Percentiles rank a stretch among this genome's conserved stretches.
phyloP scores from a whole-genome alignment of 2,113 vertebrate species.

The Stigmatopora nigra region DNA sequence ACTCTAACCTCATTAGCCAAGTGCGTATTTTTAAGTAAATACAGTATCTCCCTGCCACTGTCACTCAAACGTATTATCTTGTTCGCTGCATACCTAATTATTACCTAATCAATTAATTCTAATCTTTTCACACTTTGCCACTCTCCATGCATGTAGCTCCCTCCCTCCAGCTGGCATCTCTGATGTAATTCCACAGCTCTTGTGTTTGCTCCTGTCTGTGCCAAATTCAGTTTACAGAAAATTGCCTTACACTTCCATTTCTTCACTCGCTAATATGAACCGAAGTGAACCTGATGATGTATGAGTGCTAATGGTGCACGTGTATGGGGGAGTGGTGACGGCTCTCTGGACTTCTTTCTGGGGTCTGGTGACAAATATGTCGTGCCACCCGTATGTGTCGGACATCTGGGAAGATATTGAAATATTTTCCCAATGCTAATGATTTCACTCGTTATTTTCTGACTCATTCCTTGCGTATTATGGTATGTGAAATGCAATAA shows the following conservation, averaged over 20 bases:
- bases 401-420: slow-evolving; percentile 6
- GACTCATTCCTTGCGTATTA: slow-evolving; percentile 24
- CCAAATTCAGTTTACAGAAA: slow-evolving; percentile 30
- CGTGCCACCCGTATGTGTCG: not conserved
- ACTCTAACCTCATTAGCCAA: not conserved
- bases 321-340: not conserved
- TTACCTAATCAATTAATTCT: slow-evolving; percentile 8
- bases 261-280: slow-evolving; percentile 6
- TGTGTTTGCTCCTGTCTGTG: slow-evolving; percentile 24
- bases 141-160: slow-evolving; percentile 12
- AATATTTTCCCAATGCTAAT: not conserved
- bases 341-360: not conserved
- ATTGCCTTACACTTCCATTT: slow-evolving; percentile 14
- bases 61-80: not conserved
- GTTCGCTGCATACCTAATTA: not conserved
- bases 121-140: slow-evolving; percentile 26
- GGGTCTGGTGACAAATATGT: not conserved
- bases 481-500: slow-evolving; percentile 32
- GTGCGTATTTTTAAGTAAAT: not conserved
- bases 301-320: slow-evolving; percentile 4
- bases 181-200: slow-evolving; percentile 28
- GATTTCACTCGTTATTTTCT: slow-evolving; percentile 4
- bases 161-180: slow-evolving; percentile 1
- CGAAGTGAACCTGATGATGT: not conserved
- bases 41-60: not conserved